phyloP scores from a whole-genome alignment of 2,113 vertebrate genomes.

The Oxyura jamaicensis region DNA sequence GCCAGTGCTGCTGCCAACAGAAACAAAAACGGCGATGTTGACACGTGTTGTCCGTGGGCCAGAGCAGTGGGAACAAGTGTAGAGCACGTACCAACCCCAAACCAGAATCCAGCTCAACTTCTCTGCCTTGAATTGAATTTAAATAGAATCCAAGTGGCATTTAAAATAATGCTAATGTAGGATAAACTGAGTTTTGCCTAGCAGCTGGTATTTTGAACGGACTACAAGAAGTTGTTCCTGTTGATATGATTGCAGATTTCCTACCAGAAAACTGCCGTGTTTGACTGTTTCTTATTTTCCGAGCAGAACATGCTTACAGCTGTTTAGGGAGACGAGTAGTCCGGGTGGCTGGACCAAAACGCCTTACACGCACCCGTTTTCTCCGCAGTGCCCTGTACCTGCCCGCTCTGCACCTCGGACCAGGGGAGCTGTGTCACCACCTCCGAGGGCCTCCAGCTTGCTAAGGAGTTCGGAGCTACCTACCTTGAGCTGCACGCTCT shows the following conservation, averaged over 20 bases:
- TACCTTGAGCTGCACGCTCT: slow-evolving; percentile 92
- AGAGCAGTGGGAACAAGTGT: neutral
- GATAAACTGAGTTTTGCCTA: neutral
- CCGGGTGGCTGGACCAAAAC: neutral
- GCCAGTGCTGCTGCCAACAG: neutral
- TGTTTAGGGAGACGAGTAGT: neutral
- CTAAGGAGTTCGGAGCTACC: slow-evolving; percentile 92
- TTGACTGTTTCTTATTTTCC: neutral
- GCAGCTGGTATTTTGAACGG: neutral
- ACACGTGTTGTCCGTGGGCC: neutral
- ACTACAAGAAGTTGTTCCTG: neutral
- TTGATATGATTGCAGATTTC: neutral
- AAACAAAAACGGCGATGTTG: neutral
- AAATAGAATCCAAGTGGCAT: neutral
- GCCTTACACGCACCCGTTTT: neutral
- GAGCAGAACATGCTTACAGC: neutral
- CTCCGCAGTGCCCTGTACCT: slow-evolving; percentile 90
- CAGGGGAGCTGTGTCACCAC: slow-evolving; percentile 90
- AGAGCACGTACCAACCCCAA: neutral
- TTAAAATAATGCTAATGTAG: neutral
- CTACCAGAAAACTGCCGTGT: neutral
- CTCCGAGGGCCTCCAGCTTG: slow-evolving; percentile 90
- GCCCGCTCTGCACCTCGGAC: slow-evolving; percentile 92
- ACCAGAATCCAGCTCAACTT: neutral
- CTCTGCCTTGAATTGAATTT: neutral